Evolutionary conservation across 1,140 invertebrate genomes (phyloP).

Genomic region (Lordiphosa stackelbergi): DNA sequence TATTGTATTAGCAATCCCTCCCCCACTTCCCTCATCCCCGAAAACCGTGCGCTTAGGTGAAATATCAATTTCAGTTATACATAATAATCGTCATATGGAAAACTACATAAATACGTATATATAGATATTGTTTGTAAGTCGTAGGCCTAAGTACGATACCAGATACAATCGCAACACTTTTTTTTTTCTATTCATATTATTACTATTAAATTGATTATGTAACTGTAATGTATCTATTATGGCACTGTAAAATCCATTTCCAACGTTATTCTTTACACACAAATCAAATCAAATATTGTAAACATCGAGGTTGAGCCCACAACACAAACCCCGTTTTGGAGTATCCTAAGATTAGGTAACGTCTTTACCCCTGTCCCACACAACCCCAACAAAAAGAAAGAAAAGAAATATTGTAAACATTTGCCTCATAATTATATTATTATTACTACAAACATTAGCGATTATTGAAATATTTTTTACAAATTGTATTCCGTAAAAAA

Average conservation of each 20-base stretch:
- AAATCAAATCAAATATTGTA: slow-evolving; percentile 27
- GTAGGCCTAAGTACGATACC: slow-evolving; percentile 39
- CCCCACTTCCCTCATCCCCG: slow-evolving; percentile 3
- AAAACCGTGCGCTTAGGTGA: slow-evolving; percentile 49
- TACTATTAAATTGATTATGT: slow-evolving; percentile 45
- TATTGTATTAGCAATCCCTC: slow-evolving; percentile 79
- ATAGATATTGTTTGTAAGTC: slow-evolving; percentile 65
- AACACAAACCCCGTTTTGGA: slow-evolving; percentile 26
- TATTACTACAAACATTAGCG: slow-evolving; percentile 42
- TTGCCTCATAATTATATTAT: slow-evolving; percentile 62
- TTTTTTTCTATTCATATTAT: slow-evolving; percentile 39
- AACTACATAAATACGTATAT: slow-evolving; percentile 38
- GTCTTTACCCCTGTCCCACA: slow-evolving; percentile 13
- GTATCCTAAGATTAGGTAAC: slow-evolving; percentile 19
- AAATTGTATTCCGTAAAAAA: slow-evolving; percentile 55
- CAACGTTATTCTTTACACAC: slow-evolving; percentile 10
- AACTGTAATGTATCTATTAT: slow-evolving; percentile 34
- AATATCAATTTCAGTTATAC: slow-evolving; percentile 39
- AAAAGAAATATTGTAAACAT: slow-evolving; percentile 47
- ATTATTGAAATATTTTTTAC: slow-evolving; percentile 61
- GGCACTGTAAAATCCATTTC: slow-evolving; percentile 33
- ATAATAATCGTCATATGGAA: slow-evolving; percentile 19
- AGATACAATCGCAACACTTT: slow-evolving; percentile 12
- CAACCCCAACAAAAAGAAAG: slow-evolving; percentile 14
- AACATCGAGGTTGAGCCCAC: slow-evolving; percentile 49